Evolutionary conservation across 2,797 vertebrate species (phyloP), one percentile per base, ranked within the genome.

Genomic region (Sarcoramphus papa): DNA sequence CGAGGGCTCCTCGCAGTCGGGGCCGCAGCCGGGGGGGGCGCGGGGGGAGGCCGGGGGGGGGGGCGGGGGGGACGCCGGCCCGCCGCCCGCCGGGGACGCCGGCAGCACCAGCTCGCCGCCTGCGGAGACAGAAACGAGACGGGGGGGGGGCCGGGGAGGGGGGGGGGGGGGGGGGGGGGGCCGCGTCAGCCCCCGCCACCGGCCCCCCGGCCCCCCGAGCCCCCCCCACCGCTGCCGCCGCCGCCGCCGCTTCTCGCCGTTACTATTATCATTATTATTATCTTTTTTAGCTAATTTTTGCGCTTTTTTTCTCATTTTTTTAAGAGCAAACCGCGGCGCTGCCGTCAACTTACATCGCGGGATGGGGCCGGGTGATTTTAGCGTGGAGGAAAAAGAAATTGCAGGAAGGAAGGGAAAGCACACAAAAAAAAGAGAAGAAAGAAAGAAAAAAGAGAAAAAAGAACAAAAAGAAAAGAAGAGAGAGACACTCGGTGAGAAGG

Each of bases 281-380:
- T 33, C 25, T 16, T 48, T 50, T 50, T 48, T 64, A 63, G 28
- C 40, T 43, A 30, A 21, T 30, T 30, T 19, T 28, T 27, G 56
- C 40, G 56, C 28, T 47, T 40, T 43, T 87, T 50, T 47, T 47
- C 47, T 48, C 47, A 12, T 73, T 78, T 88, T 67, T 90, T 96
- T 99, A 98, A 99, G 98, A 99, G 98, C 98, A 99, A 99, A 99
- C 99, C 99, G 99, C 99, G 98, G 99, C 99, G 99, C 99, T 99
- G 90, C 98, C 99, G 99, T 99, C 99, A 99, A 99, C 99, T 99
- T 99, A 99, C 99, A 99, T 99, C 98, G 99, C 99, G 99, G 99
- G 99, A 99, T 99, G 99, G 99, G 99, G 85, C 99, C 99, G 98
- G 99, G 99, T 99, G 99, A 99, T 99, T 99, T 99, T 99, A 99